Evolutionary conservation across 53 echinoderm and acorn worm genomes (phyloP), one percentile per base, ranked within the genome.

Genomic region (Actinopyga echinites): DNA sequence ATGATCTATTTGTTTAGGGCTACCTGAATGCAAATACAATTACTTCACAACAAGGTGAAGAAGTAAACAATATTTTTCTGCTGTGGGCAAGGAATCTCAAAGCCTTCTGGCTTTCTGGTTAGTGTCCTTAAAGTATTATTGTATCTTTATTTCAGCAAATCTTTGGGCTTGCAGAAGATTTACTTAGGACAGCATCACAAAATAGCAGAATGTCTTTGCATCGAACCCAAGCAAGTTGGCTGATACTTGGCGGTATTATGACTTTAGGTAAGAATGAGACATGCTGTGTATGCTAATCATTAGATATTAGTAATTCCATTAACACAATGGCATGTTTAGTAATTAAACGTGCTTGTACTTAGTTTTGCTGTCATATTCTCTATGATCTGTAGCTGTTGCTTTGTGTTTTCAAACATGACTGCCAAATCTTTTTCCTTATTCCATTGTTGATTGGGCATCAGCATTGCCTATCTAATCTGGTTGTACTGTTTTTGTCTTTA

Each of bases 171-270:
- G 97, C 93, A n/a, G 94, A 96, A 65, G 94, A 94, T 78, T 82
- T 96, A 21, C 65, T 96, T 31, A 82, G 97, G 53, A 96, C 97
- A 74, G 97, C 97, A 8, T 92, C 97, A 56, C 97, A 96, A 88
- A 96, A 96, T 75, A 96, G 93, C 58, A 85, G 97, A 22, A 96
- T 94, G 94, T 94, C 97, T n/a, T 82, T 96, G n/a, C 97, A 96
- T 57, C 83, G 94, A 42, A 96, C 97, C 15, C 94, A 96, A 86
- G 94, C 94, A 31, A 90, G 94, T 75, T 94, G 97, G 94, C 84
- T 94, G 4, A 92, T 96, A 28, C 89, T 96, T 20, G 97, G 94
- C 3, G 94, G 90, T 37, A 90, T 96, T 28, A 96, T 96, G 97
- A 96, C 97, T 58, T 75, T 96, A 75, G 97, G 97, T 96, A 79